Percentiles rank a stretch among this genome's conserved stretches.
These are phyloP conservation scores for Acanthosoma haemorrhoidale DNA, from an alignment of 2,888 invertebrate genomes.

Conservation along the genomic window DNA sequence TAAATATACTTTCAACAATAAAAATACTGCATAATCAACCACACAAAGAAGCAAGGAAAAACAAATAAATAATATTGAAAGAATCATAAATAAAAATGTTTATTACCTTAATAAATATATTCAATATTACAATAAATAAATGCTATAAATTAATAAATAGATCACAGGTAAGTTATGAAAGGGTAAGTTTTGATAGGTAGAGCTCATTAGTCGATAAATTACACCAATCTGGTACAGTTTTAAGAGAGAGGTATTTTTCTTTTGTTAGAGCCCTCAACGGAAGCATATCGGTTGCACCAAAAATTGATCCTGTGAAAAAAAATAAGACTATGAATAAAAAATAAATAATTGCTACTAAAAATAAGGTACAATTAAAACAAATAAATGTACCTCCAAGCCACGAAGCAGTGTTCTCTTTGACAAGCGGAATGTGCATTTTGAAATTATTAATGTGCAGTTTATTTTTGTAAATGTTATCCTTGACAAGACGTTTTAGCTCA, in stretches of 20 bases:
- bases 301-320: slow-evolving; percentile 67
- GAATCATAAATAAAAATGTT: background rate
- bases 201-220: slow-evolving; percentile 56
- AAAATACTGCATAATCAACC: too few species aligned
- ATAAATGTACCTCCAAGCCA: slow-evolving; percentile 71
- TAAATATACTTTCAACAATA: too few species aligned
- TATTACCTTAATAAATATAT: background rate
- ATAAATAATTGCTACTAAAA: background rate
- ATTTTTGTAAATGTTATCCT: slow-evolving; percentile 57
- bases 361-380: background rate
- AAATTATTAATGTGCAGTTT: slow-evolving; percentile 60
- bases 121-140: background rate
- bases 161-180: background rate
- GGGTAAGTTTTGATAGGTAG: slow-evolving; percentile 33
- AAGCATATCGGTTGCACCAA: slow-evolving; percentile 69
- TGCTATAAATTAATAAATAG: background rate
- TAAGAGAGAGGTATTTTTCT: slow-evolving; percentile 65
- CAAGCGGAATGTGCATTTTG: slow-evolving; percentile 75
- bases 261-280: slow-evolving; percentile 64
- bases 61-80: too few species aligned
- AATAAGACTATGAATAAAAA: slow-evolving; percentile 38
- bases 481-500: slow-evolving; percentile 66
- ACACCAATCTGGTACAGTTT: slow-evolving; percentile 77
- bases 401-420: slow-evolving; percentile 72
- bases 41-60: too few species aligned